Conservation (phyloP, 2,888 invertebrate genomes). For the Myopa testacea region DNA sequence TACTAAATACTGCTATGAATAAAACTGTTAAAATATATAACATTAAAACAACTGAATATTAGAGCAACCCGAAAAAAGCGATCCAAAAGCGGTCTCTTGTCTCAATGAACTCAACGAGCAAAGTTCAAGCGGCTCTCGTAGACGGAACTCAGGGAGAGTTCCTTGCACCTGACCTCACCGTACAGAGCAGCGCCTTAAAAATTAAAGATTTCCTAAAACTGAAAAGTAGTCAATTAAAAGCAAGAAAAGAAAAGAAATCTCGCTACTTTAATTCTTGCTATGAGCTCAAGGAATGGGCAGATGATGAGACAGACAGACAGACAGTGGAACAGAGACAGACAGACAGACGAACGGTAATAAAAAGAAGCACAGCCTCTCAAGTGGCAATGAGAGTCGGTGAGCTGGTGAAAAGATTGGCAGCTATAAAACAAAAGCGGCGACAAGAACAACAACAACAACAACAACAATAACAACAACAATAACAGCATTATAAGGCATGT, state of each 20-base stretch:
- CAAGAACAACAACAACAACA: slow-evolving; percentile 1
- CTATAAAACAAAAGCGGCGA: slow-evolving; percentile 1
- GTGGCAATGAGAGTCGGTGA: slow-evolving; percentile 22
- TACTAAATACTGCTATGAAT: too few species aligned
- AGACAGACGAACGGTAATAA: neutral
- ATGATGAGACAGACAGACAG: neutral
- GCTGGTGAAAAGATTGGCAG: slow-evolving; percentile 3
- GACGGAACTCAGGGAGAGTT: neutral
- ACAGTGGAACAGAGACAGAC: neutral
- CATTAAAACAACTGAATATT: too few species aligned
- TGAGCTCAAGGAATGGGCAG: neutral
- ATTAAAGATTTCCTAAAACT: slow-evolving; percentile 7
- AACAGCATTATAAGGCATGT: neutral
- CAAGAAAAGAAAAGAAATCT: neutral
- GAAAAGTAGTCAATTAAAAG: neutral
- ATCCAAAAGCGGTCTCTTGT: too few species aligned
- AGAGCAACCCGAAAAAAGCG: too few species aligned
- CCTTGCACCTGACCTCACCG: slow-evolving; percentile 10
- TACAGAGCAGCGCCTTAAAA: neutral
- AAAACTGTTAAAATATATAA: too few species aligned
- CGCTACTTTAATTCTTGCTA: neutral
- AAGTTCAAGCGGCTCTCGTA: too few species aligned
- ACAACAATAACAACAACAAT: neutral
- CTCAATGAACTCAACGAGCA: too few species aligned
- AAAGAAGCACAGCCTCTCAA: slow-evolving; percentile 5